These are phyloP conservation scores for Cephus sareptanus DNA, from an alignment of 2,888 invertebrate species.

Conservation along the genomic window DNA sequence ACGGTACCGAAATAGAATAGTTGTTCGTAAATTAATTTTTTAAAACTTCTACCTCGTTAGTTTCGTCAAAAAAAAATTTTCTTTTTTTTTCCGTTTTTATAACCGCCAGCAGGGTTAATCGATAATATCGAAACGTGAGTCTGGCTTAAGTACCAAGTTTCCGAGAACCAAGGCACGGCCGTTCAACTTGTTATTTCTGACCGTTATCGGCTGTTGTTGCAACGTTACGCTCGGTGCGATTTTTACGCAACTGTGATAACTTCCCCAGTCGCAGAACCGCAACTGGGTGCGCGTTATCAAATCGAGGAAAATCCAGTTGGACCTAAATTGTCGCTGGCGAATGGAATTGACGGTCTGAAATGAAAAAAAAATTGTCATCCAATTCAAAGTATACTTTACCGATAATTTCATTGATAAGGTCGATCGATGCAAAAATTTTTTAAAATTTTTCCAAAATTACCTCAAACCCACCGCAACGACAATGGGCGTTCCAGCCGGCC, in stretches of 20 bases:
- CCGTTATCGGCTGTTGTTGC: slow-evolving; percentile 47
- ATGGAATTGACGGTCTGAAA: not conserved
- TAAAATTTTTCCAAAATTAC: not conserved
- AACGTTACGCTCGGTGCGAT: slow-evolving; percentile 21
- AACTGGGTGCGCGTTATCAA: not conserved
- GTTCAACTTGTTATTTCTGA: slow-evolving; percentile 54
- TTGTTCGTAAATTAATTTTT: not conserved
- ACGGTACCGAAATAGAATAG: not conserved
- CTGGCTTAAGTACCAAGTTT: slow-evolving; percentile 9
- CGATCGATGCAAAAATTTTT: not conserved
- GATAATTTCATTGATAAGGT: not conserved
- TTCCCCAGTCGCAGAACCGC: not conserved
- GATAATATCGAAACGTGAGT: not conserved
- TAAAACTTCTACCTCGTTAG: too few species aligned
- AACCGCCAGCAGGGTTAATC: not conserved
- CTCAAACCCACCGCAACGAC: not conserved
- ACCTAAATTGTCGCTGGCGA: not conserved
- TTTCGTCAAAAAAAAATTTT: too few species aligned
- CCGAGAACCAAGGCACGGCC: slow-evolving; percentile 34
- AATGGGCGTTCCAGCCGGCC: not conserved
- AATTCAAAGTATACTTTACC: not conserved
- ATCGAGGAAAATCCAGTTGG: not conserved
- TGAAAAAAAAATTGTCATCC: not conserved
- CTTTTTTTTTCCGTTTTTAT: not conserved
- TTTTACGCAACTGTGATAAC: not conserved